Base-by-base conservation (phyloP, 2,888 invertebrate species). In the Lasioglossum oenotherae region DNA sequence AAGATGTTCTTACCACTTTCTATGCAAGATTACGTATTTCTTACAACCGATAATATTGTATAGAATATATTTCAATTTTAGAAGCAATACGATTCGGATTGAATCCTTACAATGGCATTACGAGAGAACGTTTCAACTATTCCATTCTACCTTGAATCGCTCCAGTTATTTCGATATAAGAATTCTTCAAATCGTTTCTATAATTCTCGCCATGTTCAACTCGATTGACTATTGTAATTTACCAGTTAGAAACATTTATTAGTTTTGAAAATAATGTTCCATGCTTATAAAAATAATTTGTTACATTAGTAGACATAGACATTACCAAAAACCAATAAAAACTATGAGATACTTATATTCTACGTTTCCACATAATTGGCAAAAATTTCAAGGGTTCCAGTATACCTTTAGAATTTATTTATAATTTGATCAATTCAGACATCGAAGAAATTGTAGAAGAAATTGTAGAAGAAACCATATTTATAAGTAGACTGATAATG, bases 91-190 rank as follows among this genome's bases (percentile, higher is more conserved):
- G 3, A 23, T 35, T 35, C 3, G 35, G 67, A 64, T 38, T 41
- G 41, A 53, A 38, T 53, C 44, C 73, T 27, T 74, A 23, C 41
- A 44, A 79, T 80, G 46, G 41, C 80, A 60, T 72, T 80, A 31
- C 38, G 49, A 16, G 19, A 2, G 27, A 80, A 35, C 31, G 64
- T 75, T 71, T 75, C 71, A 83, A 83, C 82, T 80, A 83, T 83
- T 74, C 49, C 49, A 41, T 60, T 71, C 41, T 64, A 74, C 81
- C 27, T 82, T 49, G 60, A 31, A 82, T 75, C 49, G 38, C 82
- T 71, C n/a, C 71, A 60, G 6, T 46, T 71, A 67, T 67, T 67
- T 35, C 35, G 31, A 67, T 75, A 75, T 72, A 80, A 83, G 81
- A 80, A 75, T 80, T 72, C 75, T 64, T 75, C n/a, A n/a, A 19